A percentile compares a stretch with the other conserved stretches of the same genome.
phyloP scores from a whole-genome alignment of 2,888 invertebrate genomes.

The Hypena proboscidalis region DNA sequence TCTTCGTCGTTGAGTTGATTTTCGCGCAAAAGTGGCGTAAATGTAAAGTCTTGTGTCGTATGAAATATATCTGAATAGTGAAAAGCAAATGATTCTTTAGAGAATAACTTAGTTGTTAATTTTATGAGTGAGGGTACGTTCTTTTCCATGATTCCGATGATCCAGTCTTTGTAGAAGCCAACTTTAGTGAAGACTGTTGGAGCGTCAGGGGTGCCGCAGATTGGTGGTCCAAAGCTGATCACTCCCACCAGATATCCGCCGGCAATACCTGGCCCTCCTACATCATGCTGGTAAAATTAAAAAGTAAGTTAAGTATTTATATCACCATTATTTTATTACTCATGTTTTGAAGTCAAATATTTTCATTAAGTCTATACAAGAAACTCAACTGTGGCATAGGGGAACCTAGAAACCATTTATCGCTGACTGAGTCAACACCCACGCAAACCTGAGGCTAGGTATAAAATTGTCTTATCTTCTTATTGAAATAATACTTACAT shows the following conservation, averaged over 20 bases:
- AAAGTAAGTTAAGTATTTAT: neutral
- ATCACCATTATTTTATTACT: neutral
- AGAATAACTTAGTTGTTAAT: too few relatives aligned
- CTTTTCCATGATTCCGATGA: conserved; percentile 43
- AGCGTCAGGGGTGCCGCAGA: conserved; percentile 48
- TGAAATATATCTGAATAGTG: too few relatives aligned
- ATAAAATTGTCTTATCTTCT: neutral
- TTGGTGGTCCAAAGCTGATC: conserved; percentile 54
- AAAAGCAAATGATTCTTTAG: too few relatives aligned
- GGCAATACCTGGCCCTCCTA: conserved; percentile 45
- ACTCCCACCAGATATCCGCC: conserved; percentile 48
- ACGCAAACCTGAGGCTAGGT: neutral
- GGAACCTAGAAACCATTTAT: too few relatives aligned
- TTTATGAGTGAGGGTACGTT: conserved; percentile 39
- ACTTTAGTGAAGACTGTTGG: conserved; percentile 62
- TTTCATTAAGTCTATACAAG: too few relatives aligned
- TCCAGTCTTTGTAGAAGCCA: conserved; percentile 51
- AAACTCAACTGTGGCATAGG: too few relatives aligned
- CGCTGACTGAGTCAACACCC: too few relatives aligned
- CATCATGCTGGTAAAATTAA: conserved; percentile 20
- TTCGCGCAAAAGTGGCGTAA: too few relatives aligned
- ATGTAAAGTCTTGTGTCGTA: too few relatives aligned
- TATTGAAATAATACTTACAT: conserved; percentile 52
- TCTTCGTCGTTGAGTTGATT: too few relatives aligned
- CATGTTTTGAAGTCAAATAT: too few relatives aligned